Conservation (phyloP, 2,888 invertebrate species). For the Tuberolachnus salignus region DNA sequence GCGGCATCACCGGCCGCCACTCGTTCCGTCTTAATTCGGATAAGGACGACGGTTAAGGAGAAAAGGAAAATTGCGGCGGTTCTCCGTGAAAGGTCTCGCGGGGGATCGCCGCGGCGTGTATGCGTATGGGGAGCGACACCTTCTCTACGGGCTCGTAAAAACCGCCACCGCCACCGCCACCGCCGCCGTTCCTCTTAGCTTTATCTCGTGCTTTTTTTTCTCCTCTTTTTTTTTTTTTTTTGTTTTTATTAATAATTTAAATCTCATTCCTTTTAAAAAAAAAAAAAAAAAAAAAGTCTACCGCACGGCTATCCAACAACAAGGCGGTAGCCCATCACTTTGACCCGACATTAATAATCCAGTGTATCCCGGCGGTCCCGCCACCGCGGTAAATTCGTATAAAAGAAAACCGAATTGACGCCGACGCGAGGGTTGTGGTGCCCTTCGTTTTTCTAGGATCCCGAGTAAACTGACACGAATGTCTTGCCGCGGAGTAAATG, state of each 20-base stretch:
- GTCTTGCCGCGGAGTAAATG: neutral
- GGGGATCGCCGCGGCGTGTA: slow-evolving; percentile 5
- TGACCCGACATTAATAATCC: slow-evolving; percentile 54
- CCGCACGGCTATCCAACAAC: slow-evolving; percentile 11
- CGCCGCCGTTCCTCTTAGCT: slow-evolving; percentile 12
- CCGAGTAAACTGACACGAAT: slow-evolving; percentile 31
- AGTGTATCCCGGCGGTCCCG: neutral
- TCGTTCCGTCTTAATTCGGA: slow-evolving; percentile 50
- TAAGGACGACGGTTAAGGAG: slow-evolving; percentile 12
- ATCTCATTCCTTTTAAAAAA: slow-evolving; percentile 56
- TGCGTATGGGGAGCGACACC: slow-evolving; percentile 34
- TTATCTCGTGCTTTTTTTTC: slow-evolving; percentile 21
- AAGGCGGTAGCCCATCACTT: slow-evolving; percentile 47
- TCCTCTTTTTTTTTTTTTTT: neutral
- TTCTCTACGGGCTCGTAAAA: slow-evolving; percentile 47
- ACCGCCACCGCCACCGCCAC: slow-evolving; percentile 7
- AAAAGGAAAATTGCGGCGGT: slow-evolving; percentile 40
- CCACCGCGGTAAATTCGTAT: slow-evolving; percentile 23
- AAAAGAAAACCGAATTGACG: slow-evolving; percentile 46
- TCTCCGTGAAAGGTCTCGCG: slow-evolving; percentile 49
- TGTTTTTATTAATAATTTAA: slow-evolving; percentile 52
- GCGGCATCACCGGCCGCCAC: slow-evolving; percentile 21
- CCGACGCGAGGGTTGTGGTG: neutral
- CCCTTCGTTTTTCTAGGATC: slow-evolving; percentile 29
- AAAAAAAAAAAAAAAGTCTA: too few species aligned